Conservation (phyloP, 2,888 invertebrate genomes). For the Agrochola litura region DNA sequence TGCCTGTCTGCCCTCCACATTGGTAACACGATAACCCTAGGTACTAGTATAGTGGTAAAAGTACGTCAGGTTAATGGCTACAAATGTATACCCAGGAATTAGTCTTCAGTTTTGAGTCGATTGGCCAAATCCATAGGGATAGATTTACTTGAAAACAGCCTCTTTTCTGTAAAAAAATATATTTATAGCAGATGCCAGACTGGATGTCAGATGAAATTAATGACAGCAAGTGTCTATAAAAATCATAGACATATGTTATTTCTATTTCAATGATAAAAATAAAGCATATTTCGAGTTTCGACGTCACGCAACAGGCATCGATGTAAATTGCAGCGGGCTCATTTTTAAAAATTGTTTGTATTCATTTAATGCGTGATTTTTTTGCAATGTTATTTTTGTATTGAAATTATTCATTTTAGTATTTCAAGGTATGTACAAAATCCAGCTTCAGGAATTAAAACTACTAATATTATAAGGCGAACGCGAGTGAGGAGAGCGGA, state of each 20-base stretch:
- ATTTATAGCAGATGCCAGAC: not conserved
- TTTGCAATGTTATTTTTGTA: no score
- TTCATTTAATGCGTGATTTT: not conserved
- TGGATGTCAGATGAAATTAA: not conserved
- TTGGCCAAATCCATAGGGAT: not conserved
- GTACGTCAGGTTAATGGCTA: not conserved
- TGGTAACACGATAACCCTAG: not conserved
- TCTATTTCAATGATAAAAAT: no score
- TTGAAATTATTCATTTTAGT: no score
- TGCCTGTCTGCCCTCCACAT: not conserved
- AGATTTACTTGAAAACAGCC: not conserved
- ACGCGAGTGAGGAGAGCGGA: not conserved
- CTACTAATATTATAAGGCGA: not conserved
- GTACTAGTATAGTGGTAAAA: not conserved
- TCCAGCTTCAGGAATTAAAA: not conserved
- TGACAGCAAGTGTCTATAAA: not conserved
- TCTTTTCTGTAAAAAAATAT: not conserved
- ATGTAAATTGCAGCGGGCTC: no score
- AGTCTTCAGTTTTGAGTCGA: not conserved
- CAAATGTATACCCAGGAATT: not conserved
- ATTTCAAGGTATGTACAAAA: no score
- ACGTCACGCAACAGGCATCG: no score
- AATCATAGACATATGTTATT: no score
- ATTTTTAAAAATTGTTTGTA: not conserved
- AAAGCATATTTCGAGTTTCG: no score